phyloP scores from a whole-genome alignment of 2,888 invertebrate species.

The Oscheius myriophilus region DNA sequence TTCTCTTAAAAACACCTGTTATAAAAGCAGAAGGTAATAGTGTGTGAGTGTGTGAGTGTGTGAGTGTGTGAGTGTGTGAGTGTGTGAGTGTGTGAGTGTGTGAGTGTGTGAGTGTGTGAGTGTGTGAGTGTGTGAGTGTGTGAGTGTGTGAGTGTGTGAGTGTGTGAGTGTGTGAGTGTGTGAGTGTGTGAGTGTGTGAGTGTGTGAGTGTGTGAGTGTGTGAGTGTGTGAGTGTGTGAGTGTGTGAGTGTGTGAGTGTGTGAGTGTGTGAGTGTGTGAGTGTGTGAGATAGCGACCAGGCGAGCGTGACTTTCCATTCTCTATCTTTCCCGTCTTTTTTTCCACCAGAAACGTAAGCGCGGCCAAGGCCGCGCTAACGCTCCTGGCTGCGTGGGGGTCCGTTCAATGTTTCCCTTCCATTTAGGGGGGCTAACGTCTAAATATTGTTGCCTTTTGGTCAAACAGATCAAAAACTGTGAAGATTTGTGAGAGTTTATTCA shows the following conservation, averaged over 20 bases:
- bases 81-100: not conserved
- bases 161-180: not conserved
- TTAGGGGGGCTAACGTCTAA: no score
- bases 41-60: conserved; percentile 4
- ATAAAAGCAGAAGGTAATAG: no score
- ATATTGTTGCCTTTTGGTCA: no score
- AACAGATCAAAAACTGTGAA: no score
- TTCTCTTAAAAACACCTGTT: no score
- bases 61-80: not conserved
- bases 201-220: not conserved
- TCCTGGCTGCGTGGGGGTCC: no score
- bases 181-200: not conserved
- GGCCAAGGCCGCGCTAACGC: no score
- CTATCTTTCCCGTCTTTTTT: no score
- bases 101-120: not conserved
- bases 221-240: conserved; percentile 2
- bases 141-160: not conserved
- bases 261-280: conserved; percentile 1
- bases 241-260: conserved; percentile 5
- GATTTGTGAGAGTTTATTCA: no score
- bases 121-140: conserved; percentile 1
- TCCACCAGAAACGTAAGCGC: no score
- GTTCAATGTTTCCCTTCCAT: no score
- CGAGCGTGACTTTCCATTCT: no score
- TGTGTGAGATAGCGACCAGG: not conserved